A percentile compares a stretch with the other conserved stretches of the same genome.
Evolutionary conservation across 1,140 invertebrate species (phyloP).

Genomic region (Diorhabda carinulata): DNA sequence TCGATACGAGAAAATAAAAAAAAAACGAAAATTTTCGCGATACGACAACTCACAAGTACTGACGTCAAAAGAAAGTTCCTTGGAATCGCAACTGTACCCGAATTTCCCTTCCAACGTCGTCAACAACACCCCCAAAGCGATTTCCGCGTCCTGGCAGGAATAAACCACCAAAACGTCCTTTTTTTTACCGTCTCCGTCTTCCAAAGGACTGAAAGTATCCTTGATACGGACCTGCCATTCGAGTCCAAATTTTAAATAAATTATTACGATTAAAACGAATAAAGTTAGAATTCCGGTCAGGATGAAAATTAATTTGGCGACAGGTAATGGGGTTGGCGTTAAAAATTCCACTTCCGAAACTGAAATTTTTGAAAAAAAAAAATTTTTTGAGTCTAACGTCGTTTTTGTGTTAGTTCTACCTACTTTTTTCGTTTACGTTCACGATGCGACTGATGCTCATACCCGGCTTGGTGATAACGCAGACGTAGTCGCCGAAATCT

Average conservation of each 20-base stretch:
- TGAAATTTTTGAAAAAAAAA: slow-evolving; percentile 20
- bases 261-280: slow-evolving; percentile 28
- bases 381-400: too few relatives aligned
- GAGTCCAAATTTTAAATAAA: slow-evolving; percentile 40
- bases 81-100: slow-evolving; percentile 38
- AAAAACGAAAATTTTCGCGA: not conserved
- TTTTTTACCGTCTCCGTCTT: slow-evolving; percentile 43
- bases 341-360: slow-evolving; percentile 35
- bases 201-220: slow-evolving; percentile 38
- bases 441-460: slow-evolving; percentile 33
- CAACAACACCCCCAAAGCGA: slow-evolving; percentile 40
- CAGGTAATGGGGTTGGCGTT: slow-evolving; percentile 41
- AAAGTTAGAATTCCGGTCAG: slow-evolving; percentile 28
- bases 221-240: slow-evolving; percentile 38
- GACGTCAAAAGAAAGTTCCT: slow-evolving; percentile 34
- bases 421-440: slow-evolving; percentile 37
- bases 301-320: slow-evolving; percentile 34
- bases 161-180: slow-evolving; percentile 43
- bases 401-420: not conserved
- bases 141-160: slow-evolving; percentile 38
- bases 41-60: slow-evolving; percentile 36
- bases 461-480: slow-evolving; percentile 47
- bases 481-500: slow-evolving; percentile 67
- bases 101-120: slow-evolving; percentile 41
- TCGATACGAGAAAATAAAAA: not conserved